Base-by-base conservation (phyloP, 2,113 vertebrate species). In the Cairina moschata region DNA sequence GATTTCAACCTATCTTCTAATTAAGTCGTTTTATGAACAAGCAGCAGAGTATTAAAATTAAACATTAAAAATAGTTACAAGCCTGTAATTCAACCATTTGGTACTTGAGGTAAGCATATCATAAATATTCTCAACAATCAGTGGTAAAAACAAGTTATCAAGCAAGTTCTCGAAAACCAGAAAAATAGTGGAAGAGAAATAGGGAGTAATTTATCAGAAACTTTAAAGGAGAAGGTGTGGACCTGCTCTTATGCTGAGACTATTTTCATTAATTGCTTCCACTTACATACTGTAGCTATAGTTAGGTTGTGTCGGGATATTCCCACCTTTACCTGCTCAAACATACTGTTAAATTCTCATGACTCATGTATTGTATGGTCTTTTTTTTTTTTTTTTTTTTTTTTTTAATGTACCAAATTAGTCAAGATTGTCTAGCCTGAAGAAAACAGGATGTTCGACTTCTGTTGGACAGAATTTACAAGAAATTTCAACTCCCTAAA, bases 401-500 rank as follows among this genome's bases (percentile, higher is more conserved):
- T 48, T 50, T 23, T 50, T 50, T 23, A 6, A 25, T 50, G 36
- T 63, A 63, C 34, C 14, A 36, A 62, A 36, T 34, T 63, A 63
- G 62, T 63, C 2, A 1, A 69, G 21, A 87, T 74, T 84, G 22
- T 81, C 29, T 90, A n/a, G 9, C 67, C 68, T 88, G 56, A 96
- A 95, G 84, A 55, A 96, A 97, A 95, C 87, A 94, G 83, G 90
- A 97, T 88, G 62, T 81, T 86, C 32, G 78, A 58, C 25, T 80
- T 82, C 71, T 44, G 32, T 22, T 48, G 60, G 48, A 72, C 15
- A 65, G 75, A 22, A 44, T 73, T 91, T 90, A 87, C 11, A 22
- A 90, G 38, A 89, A 91, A 90, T 72, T 86, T 28, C 12, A 69
- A 36, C 58, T 95, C 63, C 85, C 69, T 60, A 81, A 86, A 74